Percentiles rank a stretch among this genome's conserved stretches.
These are phyloP conservation scores for Ophioninae sp. DNA, from an alignment of 2,888 invertebrate species.

Conservation along the genomic window DNA sequence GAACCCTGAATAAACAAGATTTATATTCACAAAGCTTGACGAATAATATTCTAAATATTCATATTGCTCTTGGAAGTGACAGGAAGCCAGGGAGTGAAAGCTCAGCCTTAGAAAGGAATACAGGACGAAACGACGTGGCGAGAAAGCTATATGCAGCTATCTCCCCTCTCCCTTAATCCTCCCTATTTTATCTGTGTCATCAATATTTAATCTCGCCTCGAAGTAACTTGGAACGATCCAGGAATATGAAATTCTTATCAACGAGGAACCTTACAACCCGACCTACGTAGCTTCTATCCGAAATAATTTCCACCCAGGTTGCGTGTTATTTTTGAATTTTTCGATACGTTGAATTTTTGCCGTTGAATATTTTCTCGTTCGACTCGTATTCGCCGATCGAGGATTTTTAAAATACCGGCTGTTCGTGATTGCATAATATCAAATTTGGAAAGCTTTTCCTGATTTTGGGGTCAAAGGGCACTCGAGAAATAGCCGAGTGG, in stretches of 20 bases:
- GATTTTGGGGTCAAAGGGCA: too few species aligned
- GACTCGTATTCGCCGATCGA: too few species aligned
- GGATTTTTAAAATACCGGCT: too few species aligned
- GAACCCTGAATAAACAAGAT: slow-evolving; percentile 13
- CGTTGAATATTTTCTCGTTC: slow-evolving; percentile 20
- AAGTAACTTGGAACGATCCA: slow-evolving; percentile 56
- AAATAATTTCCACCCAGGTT: slow-evolving; percentile 14
- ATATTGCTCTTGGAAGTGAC: slow-evolving; percentile 40
- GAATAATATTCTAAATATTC: slow-evolving; percentile 64
- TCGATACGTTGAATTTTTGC: not conserved
- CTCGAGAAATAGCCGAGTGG: too few species aligned
- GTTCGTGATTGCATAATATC: too few species aligned
- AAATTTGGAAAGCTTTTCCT: too few species aligned
- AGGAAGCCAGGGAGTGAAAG: too few species aligned
- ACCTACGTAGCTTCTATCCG: not conserved
- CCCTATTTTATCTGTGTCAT: slow-evolving; percentile 58
- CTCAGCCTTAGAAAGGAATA: slow-evolving; percentile 20
- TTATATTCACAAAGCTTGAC: slow-evolving; percentile 34
- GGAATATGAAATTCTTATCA: slow-evolving; percentile 51
- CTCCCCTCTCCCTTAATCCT: not conserved
- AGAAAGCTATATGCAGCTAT: slow-evolving; percentile 20
- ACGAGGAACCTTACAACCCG: not conserved
- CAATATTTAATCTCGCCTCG: slow-evolving; percentile 63
- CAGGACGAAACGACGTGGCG: slow-evolving; percentile 36
- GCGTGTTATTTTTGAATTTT: not conserved